Conservation (phyloP, 2,113 vertebrate species). For the Perca fluviatilis region DNA sequence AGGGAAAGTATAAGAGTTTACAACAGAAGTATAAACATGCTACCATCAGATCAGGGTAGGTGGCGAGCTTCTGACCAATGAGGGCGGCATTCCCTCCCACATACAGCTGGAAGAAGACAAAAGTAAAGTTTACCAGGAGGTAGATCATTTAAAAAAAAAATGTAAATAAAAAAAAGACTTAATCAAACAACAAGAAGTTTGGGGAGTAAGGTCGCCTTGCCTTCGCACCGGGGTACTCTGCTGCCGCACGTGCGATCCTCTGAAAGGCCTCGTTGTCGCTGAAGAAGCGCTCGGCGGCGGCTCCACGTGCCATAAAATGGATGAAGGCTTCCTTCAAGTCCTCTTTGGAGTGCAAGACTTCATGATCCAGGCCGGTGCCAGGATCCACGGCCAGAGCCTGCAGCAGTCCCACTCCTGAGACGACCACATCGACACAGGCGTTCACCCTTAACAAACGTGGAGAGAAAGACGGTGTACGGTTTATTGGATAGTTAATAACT, state of each 20-base stretch:
- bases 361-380: constrained; percentile 85
- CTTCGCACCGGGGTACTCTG: constrained; percentile 91
- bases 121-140: not conserved
- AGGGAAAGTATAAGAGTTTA: not conserved
- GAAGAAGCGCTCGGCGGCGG: constrained; percentile 96
- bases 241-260: constrained; percentile 87
- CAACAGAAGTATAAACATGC: constrained; percentile 4
- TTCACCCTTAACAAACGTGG: constrained; percentile 87
- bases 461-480: no score
- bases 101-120: constrained; percentile 86
- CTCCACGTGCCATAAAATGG: constrained; percentile 92
- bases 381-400: constrained; percentile 90
- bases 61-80: constrained; percentile 95
- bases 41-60: constrained; percentile 91
- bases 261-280: constrained; percentile 87
- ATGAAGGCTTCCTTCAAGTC: constrained; percentile 92
- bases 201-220: constrained; percentile 67
- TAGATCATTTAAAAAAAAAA: not conserved
- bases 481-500: not conserved
- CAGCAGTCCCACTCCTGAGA: constrained; percentile 93
- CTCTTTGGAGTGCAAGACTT: constrained; percentile 85
- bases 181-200: not conserved
- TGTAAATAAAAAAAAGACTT: not conserved
- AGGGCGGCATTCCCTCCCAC: constrained; percentile 98
- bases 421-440: constrained; percentile 95